A percentile compares a stretch with the other conserved stretches of the same genome.
Conservation (phyloP, 2,113 vertebrate species). For the Triplophysa dalaica region DNA sequence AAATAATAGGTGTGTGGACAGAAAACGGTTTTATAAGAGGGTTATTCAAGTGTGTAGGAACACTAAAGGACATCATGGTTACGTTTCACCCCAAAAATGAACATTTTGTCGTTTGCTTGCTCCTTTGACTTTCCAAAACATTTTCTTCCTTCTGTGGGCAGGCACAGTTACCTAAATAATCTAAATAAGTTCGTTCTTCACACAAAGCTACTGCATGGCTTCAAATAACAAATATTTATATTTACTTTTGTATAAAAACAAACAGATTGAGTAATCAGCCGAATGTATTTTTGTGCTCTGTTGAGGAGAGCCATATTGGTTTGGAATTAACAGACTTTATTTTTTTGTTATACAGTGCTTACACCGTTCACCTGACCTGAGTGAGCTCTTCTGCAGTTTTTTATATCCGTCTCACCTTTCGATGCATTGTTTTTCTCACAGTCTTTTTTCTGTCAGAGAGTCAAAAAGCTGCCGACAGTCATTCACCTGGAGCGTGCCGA, state of each 20-base stretch:
- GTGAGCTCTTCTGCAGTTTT: not conserved
- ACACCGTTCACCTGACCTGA: not conserved
- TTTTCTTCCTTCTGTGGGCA: too few relatives aligned
- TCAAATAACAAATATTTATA: too few relatives aligned
- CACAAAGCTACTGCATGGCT: too few relatives aligned
- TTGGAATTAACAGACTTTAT: not conserved
- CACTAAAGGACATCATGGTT: too few relatives aligned
- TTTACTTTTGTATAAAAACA: not conserved
- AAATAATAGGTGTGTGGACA: not conserved
- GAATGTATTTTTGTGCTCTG: not conserved
- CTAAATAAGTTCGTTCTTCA: too few relatives aligned
- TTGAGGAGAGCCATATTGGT: not conserved
- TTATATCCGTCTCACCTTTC: not conserved
- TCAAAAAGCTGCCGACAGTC: conserved; percentile 12
- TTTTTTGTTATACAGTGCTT: not conserved
- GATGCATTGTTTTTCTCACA: not conserved
- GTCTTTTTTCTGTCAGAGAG: not conserved
- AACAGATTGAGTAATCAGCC: not conserved
- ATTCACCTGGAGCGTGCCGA: conserved; percentile 22
- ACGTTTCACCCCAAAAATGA: too few relatives aligned
- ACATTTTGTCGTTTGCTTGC: too few relatives aligned
- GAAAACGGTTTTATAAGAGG: not conserved
- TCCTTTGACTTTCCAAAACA: too few relatives aligned
- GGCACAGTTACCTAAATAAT: too few relatives aligned
- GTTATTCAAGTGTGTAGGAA: too few relatives aligned